Percentiles rank a stretch among this genome's conserved stretches.
phyloP scores from a whole-genome alignment of 1,140 invertebrate genomes.

The Pygmarrhopalites habei region DNA sequence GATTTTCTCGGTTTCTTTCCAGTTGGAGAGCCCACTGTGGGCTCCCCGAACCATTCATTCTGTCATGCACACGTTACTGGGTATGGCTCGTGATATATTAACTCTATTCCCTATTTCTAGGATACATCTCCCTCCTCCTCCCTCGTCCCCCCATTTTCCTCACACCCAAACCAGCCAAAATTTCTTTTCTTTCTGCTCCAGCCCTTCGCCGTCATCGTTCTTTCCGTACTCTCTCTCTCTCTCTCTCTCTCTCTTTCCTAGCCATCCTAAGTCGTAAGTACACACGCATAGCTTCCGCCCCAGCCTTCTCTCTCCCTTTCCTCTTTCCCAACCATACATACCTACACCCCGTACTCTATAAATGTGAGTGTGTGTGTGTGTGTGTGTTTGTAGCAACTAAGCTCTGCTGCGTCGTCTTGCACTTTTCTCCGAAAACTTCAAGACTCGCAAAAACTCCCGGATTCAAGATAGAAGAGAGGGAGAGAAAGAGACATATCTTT shows the following conservation, averaged over 20 bases:
- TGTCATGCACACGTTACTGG: slow-evolving; percentile 44
- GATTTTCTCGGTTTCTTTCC: slow-evolving; percentile 32
- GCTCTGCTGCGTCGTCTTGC: not conserved
- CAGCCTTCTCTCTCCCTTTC: not conserved
- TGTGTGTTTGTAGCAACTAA: too few relatives aligned
- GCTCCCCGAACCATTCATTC: slow-evolving; percentile 42
- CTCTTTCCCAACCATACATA: not conserved
- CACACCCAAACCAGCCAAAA: slow-evolving; percentile 13
- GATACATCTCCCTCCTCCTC: slow-evolving; percentile 23
- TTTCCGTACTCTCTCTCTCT: slow-evolving; percentile 2
- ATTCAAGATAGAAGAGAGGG: too few relatives aligned
- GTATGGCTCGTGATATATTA: slow-evolving; percentile 44
- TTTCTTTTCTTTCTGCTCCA: slow-evolving; percentile 15
- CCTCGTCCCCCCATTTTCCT: not conserved
- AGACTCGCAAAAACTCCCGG: slow-evolving; percentile 1
- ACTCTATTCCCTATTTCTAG: slow-evolving; percentile 39
- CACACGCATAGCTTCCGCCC: not conserved
- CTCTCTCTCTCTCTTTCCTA: not conserved
- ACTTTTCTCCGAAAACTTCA: not conserved
- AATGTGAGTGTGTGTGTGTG: not conserved
- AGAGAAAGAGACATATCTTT: slow-evolving; percentile 1
- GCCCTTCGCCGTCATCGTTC: not conserved
- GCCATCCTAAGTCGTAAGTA: not conserved
- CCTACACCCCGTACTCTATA: not conserved
- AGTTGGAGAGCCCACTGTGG: slow-evolving; percentile 24